Percentiles rank a stretch among this genome's conserved stretches.
Evolutionary conservation across 2,797 vertebrate species (phyloP).

Genomic region (Xiphophorus birchmanni): DNA sequence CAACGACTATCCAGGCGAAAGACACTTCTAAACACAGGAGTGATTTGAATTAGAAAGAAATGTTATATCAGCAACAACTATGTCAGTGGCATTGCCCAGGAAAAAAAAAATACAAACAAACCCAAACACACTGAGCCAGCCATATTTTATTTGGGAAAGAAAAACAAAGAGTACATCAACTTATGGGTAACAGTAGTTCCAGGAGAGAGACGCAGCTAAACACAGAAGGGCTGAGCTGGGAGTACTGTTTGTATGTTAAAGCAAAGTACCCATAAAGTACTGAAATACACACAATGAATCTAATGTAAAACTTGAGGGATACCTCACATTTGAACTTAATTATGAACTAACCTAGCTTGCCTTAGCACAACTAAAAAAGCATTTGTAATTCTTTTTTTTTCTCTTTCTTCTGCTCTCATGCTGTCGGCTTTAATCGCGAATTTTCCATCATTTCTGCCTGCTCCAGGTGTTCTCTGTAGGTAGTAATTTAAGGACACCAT

Average conservation of each 20-base stretch:
- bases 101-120: not conserved
- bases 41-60: not conserved
- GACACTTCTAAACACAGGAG: not conserved
- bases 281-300: too few species aligned
- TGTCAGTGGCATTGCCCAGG: not conserved
- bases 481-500: constrained; percentile 56
- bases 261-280: not conserved
- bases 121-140: not conserved
- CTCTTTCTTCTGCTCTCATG: constrained; percentile 5
- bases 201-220: not conserved
- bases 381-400: not conserved
- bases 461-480: constrained; percentile 64
- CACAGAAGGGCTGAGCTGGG: not conserved
- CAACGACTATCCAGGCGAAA: not conserved
- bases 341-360: not conserved
- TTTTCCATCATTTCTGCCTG: constrained; percentile 51
- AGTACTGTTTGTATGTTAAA: not conserved
- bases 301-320: too few species aligned
- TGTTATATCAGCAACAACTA: not conserved
- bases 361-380: not conserved
- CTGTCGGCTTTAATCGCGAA: constrained; percentile 48
- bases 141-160: not conserved
- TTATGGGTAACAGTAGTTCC: not conserved
- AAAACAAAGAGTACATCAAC: not conserved
- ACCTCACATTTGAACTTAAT: not conserved